A percentile compares a stretch with the other conserved stretches of the same genome.
Evolutionary conservation across 2,113 vertebrate genomes (phyloP).

Genomic region (Hyla sarda): DNA sequence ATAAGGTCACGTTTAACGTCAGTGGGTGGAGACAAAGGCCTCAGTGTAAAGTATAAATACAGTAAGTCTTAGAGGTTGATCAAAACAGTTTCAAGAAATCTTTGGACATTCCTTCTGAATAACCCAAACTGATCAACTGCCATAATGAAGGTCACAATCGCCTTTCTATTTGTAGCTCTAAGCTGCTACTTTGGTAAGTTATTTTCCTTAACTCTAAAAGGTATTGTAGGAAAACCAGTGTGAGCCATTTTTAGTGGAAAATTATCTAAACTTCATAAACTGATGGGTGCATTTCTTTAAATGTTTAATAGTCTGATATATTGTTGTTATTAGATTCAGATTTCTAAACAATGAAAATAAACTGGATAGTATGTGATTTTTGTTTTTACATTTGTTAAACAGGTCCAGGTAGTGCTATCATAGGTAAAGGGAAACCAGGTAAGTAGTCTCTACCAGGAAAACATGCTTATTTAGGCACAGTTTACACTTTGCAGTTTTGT

Average conservation of each 20-base stretch:
- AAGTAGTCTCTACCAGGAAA: not conserved
- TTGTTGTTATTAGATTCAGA: not conserved
- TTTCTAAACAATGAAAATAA: not conserved
- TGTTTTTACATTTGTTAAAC: not conserved
- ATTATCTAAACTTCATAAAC: not conserved
- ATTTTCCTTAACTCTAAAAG: not conserved
- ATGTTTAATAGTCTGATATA: not conserved
- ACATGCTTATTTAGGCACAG: too few relatives aligned
- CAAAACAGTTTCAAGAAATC: too few relatives aligned
- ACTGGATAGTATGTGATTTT: not conserved
- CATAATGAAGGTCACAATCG: too few relatives aligned
- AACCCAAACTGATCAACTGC: too few relatives aligned
- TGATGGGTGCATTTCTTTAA: not conserved
- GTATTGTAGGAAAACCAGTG: too few relatives aligned
- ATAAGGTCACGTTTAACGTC: conserved; percentile 25
- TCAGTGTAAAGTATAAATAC: conserved; percentile 26
- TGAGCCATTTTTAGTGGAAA: not conserved
- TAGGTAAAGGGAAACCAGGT: not conserved
- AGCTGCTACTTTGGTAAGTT: conserved; percentile 12
- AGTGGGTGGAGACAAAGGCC: not conserved
- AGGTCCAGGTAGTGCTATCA: not conserved
- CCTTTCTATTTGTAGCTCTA: too few relatives aligned
- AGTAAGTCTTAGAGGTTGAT: too few relatives aligned
- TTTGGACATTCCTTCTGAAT: too few relatives aligned
- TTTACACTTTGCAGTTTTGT: not conserved